Evolutionary conservation across 2,888 invertebrate genomes (phyloP), one percentile per base, ranked within the genome.

Genomic region (Abscondita cerata): DNA sequence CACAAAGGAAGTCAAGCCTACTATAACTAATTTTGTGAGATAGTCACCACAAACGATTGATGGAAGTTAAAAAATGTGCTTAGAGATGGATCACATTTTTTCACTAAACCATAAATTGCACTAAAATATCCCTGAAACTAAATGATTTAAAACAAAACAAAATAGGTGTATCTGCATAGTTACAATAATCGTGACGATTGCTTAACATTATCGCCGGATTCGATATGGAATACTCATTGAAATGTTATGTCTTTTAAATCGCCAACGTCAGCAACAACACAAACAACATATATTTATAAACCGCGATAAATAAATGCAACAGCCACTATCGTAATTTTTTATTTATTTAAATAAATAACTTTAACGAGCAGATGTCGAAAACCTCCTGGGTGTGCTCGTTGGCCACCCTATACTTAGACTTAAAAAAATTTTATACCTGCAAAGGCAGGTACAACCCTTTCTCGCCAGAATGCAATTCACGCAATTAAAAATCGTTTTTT

Each of bases 261-360:
- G 11, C 48, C 48, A 25, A 47, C 36, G 36, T 55, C 55, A 55
- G 55, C 55, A 55, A 18, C 20, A 38, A 36, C 16, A 50, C 31
- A 16, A 57, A 57, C 15, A 54, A 57, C 50, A 57, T 51, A n/a
- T n/a, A 50, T 41, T 51, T 40, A 50, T 44, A n/a, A 31, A 57
- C 19, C 20, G 13, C 46, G 55, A 56, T 56, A 56, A 48, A 5
- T 2, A 44, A 25, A 25, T 25, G 25, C 25, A 25, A 25, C 25
- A 38, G 25, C 25, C 25, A 6, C 25, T 25, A 25, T 25, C 25
- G 25, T 25, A 4, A 6, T 6, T 25, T 25, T 25, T 25, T 25
- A 6, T 25, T 25, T 25, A 25, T 4, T 25, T 25, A 25, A 25
- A 25, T 6, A 25, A 25, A 25, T 25, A 25, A 25, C 2, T 6